These are phyloP conservation scores for Leptinotarsa rubiginosa DNA, from an alignment of 2,888 invertebrate species.

Conservation along the genomic window DNA sequence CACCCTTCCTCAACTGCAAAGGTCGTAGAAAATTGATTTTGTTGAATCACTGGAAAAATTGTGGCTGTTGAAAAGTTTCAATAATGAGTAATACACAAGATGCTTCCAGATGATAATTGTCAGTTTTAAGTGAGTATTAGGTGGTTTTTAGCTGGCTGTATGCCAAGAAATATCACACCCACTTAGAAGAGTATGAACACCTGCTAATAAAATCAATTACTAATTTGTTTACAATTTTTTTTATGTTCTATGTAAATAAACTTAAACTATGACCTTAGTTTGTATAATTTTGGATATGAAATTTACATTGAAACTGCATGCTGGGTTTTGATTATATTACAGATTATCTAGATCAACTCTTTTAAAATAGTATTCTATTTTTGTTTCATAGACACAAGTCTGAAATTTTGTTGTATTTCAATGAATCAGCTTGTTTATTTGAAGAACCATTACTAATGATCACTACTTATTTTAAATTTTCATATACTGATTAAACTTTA, in stretches of 20 bases:
- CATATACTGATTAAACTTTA: too few species aligned
- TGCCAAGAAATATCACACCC: constrained; percentile 63
- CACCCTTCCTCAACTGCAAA: constrained; percentile 58
- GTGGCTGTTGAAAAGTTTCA: constrained; percentile 30
- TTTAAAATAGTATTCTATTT: constrained; percentile 34
- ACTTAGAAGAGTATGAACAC: constrained; percentile 57
- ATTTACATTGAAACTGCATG: constrained; percentile 10
- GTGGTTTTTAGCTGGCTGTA: constrained; percentile 61
- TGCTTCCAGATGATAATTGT: constrained; percentile 61
- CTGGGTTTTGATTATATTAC: constrained; percentile 23
- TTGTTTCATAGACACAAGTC: constrained; percentile 10
- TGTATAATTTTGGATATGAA: constrained; percentile 25
- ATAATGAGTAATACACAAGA: constrained; percentile 50
- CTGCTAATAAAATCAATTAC: constrained; percentile 59
- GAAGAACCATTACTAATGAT: not conserved
- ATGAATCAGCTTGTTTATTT: not conserved
- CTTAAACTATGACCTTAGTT: constrained; percentile 40
- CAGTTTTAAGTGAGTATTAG: constrained; percentile 62
- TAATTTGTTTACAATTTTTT: constrained; percentile 47
- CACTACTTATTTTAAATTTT: too few species aligned
- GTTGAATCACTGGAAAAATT: constrained; percentile 45
- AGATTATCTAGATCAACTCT: constrained; percentile 13
- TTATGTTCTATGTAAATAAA: constrained; percentile 37
- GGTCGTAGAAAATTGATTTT: constrained; percentile 56
- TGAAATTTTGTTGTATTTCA: not conserved